Percentiles rank a stretch among this genome's conserved stretches.
Conservation (phyloP, 2,888 invertebrate genomes). For the Noctuana brunneofusca region DNA sequence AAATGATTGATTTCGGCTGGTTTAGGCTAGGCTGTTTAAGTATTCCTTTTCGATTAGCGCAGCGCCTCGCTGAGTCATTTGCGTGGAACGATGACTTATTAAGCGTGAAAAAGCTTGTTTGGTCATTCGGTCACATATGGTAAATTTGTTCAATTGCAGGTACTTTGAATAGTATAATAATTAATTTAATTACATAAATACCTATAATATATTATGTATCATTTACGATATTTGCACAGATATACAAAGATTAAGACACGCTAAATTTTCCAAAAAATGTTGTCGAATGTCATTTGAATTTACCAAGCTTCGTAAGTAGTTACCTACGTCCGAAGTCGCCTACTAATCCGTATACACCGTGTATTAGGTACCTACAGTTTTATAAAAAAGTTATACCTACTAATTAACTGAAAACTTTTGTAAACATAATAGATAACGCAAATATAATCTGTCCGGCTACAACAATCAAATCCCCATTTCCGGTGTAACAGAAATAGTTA, state of each 20-base stretch:
- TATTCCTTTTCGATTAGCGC: slow-evolving; percentile 40
- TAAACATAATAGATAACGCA: slow-evolving; percentile 9
- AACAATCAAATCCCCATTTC: slow-evolving; percentile 42
- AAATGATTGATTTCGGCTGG: slow-evolving; percentile 69
- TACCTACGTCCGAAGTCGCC: too few species aligned
- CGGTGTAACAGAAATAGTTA: slow-evolving; percentile 43
- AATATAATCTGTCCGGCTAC: background rate
- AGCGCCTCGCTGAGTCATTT: slow-evolving; percentile 14
- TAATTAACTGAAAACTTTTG: background rate
- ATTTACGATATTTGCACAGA: too few species aligned
- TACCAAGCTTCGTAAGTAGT: too few species aligned
- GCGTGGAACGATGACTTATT: slow-evolving; percentile 24
- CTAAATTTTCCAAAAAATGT: too few species aligned
- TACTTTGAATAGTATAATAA: background rate
- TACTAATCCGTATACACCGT: too few species aligned
- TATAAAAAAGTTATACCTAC: background rate
- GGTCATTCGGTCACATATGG: background rate
- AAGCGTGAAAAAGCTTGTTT: slow-evolving; percentile 16
- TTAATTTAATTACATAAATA: too few species aligned
- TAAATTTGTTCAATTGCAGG: background rate
- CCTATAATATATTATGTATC: too few species aligned
- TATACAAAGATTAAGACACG: too few species aligned
- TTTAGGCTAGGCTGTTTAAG: slow-evolving; percentile 37
- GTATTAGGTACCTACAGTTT: too few species aligned
- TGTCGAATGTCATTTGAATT: too few species aligned